Evolutionary conservation across 2,888 invertebrate genomes (phyloP).

Genomic region (Temnothorax unifasciatus): DNA sequence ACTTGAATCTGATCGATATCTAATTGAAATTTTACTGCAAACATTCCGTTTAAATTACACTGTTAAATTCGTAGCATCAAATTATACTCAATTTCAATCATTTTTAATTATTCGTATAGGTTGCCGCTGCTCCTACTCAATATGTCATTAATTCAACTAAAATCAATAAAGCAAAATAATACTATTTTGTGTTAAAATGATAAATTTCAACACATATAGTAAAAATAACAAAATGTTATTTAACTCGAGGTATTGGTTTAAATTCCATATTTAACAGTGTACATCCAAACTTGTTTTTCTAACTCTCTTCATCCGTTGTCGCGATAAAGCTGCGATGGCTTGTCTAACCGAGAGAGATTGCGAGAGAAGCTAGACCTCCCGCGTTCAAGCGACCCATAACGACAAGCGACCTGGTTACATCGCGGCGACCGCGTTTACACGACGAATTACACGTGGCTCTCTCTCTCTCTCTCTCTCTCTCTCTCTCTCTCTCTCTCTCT

Average conservation of each 20-base stretch:
- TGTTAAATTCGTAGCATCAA: no score
- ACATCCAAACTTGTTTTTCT: background rate
- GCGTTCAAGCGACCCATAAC: conserved; percentile 22
- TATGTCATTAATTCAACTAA: no score
- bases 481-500: conserved; percentile 34
- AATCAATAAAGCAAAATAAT: no score
- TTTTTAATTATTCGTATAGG: no score
- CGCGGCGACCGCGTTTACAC: conserved; percentile 53
- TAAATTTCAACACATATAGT: no score
- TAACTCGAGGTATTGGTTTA: no score
- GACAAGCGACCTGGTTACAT: conserved; percentile 41
- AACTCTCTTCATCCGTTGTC: background rate
- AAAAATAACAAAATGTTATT: no score
- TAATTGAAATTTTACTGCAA: background rate
- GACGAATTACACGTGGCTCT: conserved; percentile 43
- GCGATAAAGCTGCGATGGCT: background rate
- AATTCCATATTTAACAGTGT: no score
- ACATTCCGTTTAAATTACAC: background rate
- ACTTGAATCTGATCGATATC: background rate
- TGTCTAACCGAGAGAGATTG: background rate
- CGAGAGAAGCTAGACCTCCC: conserved; percentile 9
- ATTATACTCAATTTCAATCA: no score
- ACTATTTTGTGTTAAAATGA: no score
- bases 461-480: conserved; percentile 8
- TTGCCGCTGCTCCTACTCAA: no score